Base-by-base conservation (phyloP, 2,888 invertebrate species). In the Rhopalosiphum nymphaeae region DNA sequence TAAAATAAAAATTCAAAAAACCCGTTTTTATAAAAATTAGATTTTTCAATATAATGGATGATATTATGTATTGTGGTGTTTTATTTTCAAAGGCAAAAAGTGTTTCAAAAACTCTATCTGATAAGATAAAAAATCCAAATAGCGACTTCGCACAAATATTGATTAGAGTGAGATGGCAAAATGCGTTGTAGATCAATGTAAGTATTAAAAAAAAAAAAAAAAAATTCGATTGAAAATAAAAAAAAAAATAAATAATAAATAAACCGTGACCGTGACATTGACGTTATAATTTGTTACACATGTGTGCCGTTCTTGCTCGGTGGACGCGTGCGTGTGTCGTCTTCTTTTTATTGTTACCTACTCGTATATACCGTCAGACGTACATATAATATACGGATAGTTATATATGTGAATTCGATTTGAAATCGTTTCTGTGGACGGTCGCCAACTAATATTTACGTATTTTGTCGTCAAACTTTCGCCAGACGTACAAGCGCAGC, bases 191-290 rank as follows among this genome's bases (percentile, higher is more conserved):
- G 67, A 1, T n/a, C 67, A n/a, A 67, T 67, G 5, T 67, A 46
- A 0, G 44, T 46, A 16, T 16, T 16, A 13, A n/a, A 3, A 4
- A 67, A 29, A 67, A n/a, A 7, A 57, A 57, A 67, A n/a, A n/a
- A 13, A 67, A n/a, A 67, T 16, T 67, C 67, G 16, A n/a, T 67
- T 67, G 67, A 16, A 67, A 67, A 67, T 2, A n/a, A 16, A 61
- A 5, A 67, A 1, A 67, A n/a, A n/a, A 67, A n/a, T n/a, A 11
- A 61, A n/a, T 29, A 29, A n/a, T n/a, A 67, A 67, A 67, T n/a
- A n/a, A n/a, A n/a, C 67, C 67, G 67, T 67, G 61, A n/a, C 67
- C n/a, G n/a, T 67, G 67, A 67, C 67, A 67, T 67, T 67, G 67
- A 67, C n/a, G 67, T n/a, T 67, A 16, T 67, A 16, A 67, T 53